phyloP scores from a whole-genome alignment of 2,797 vertebrate species.

The Nyctibius grandis region DNA sequence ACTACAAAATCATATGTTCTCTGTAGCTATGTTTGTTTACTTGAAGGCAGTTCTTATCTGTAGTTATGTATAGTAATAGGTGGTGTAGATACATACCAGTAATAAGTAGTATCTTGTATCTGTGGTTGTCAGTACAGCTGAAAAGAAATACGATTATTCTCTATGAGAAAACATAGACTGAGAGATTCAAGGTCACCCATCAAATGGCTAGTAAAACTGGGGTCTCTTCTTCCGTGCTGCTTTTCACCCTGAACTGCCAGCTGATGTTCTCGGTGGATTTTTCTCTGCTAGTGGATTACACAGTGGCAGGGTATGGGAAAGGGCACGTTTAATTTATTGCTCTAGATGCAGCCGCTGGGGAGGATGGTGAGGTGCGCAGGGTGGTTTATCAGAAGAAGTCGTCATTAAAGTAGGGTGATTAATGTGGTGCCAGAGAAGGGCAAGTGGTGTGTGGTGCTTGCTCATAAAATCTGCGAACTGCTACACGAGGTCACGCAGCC shows the following conservation, averaged over 20 bases:
- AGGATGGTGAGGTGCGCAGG: neutral
- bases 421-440: neutral
- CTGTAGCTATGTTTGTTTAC: neutral
- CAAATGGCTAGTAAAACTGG: neutral
- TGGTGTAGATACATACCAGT: neutral
- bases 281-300: neutral
- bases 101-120: neutral
- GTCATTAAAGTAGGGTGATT: neutral
- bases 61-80: neutral
- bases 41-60: neutral
- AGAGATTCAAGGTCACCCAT: neutral
- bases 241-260: neutral
- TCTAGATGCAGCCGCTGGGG: neutral
- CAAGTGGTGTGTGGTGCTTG: neutral
- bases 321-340: neutral
- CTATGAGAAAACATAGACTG: neutral
- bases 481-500: neutral
- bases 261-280: neutral
- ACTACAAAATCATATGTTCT: conserved; percentile 13
- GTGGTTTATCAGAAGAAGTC: neutral
- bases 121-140: neutral
- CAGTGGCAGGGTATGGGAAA: neutral
- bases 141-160: neutral
- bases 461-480: neutral
- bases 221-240: neutral